Evolutionary conservation across 2,888 invertebrate genomes (phyloP).

Genomic region (Oscheius sp.): DNA sequence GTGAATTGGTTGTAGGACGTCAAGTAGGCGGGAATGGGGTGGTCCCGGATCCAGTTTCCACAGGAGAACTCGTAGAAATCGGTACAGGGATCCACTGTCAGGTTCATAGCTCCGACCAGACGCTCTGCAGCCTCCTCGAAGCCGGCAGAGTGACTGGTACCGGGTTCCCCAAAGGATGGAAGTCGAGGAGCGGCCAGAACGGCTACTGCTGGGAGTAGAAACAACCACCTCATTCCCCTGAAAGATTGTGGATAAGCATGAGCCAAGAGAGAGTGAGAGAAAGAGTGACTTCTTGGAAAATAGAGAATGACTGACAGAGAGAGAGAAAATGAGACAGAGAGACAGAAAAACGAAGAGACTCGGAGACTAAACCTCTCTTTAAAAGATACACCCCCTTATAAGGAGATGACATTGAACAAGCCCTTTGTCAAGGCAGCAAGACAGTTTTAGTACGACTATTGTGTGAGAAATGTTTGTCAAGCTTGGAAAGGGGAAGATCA

Average conservation of each 20-base stretch:
- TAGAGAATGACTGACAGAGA: no score
- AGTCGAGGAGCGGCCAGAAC: conserved; percentile 28
- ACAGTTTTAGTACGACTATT: background rate
- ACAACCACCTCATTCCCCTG: conserved; percentile 8
- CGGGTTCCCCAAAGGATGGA: conserved; percentile 2
- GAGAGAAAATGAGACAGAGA: no score
- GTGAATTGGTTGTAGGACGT: conserved; percentile 16
- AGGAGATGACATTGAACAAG: background rate
- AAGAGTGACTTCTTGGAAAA: no score
- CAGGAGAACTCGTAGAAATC: conserved; percentile 39
- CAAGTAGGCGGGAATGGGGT: conserved; percentile 35
- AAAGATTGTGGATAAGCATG: background rate
- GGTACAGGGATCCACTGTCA: conserved; percentile 30
- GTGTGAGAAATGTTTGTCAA: background rate
- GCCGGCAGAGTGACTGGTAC: background rate
- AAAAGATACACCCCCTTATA: background rate
- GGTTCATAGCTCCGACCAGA: conserved; percentile 14
- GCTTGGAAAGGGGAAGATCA: background rate
- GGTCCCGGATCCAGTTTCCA: conserved; percentile 34
- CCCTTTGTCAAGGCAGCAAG: background rate
- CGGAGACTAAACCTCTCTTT: background rate
- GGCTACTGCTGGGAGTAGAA: conserved; percentile 15
- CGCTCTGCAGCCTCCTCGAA: conserved; percentile 12
- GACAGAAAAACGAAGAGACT: background rate
- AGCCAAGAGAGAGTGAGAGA: background rate